phyloP scores from a whole-genome alignment of 2,888 invertebrate species.

The Apotomis turbidana region DNA sequence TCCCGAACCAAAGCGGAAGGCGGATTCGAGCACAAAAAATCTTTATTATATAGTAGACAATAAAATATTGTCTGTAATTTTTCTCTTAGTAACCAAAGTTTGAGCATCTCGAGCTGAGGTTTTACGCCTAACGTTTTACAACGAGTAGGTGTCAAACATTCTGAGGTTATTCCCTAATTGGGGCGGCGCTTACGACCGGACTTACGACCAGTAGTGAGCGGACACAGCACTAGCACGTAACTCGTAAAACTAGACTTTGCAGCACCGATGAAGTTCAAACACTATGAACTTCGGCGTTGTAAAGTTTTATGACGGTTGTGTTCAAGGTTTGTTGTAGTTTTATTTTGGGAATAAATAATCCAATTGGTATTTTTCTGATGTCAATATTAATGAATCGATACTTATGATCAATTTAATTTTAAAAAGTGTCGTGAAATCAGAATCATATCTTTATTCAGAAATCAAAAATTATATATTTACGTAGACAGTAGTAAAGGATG shows the following conservation, averaged over 20 bases:
- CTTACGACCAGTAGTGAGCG: conserved; percentile 2
- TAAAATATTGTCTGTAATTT: too few species aligned
- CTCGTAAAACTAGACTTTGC: conserved; percentile 11
- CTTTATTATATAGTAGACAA: too few species aligned
- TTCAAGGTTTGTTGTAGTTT: background rate
- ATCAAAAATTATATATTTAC: too few species aligned
- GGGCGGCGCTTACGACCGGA: conserved; percentile 15
- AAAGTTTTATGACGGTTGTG: conserved; percentile 14
- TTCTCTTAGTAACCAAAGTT: too few species aligned
- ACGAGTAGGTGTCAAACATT: conserved; percentile 26
- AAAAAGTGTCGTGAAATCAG: too few species aligned
- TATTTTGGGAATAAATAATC: background rate
- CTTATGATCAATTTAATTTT: too few species aligned
- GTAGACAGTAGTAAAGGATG: too few species aligned
- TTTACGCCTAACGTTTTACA: conserved; percentile 20
- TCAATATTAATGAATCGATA: too few species aligned
- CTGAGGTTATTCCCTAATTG: conserved; percentile 28
- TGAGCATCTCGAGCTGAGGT: conserved; percentile 11
- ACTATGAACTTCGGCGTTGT: conserved; percentile 13
- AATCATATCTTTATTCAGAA: too few species aligned
- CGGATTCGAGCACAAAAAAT: too few species aligned
- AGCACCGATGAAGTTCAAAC: background rate
- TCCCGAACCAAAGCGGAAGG: too few species aligned
- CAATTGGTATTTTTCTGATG: too few species aligned
- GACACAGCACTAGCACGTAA: conserved; percentile 6